Conservation (phyloP, 2,888 invertebrate species). For the Dasysyrphus tricinctus region DNA sequence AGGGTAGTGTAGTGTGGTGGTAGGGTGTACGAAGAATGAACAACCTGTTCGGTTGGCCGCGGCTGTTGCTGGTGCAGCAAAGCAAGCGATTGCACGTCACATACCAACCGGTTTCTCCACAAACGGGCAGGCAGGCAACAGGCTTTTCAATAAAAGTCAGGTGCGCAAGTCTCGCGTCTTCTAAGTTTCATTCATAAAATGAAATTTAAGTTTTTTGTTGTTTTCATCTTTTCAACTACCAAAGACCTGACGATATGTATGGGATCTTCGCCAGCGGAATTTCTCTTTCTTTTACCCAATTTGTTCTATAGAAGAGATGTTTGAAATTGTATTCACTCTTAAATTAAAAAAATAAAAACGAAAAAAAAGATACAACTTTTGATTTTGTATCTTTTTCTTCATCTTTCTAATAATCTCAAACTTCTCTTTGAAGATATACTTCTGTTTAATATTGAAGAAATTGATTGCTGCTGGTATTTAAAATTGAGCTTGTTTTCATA, state of each 20-base stretch:
- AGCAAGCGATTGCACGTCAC: constrained; percentile 32
- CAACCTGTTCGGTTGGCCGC: constrained; percentile 64
- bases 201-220: constrained; percentile 16
- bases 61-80: not conserved
- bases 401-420: not conserved
- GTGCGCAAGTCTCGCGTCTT: constrained; percentile 72
- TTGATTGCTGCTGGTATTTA: constrained; percentile 36
- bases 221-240: not conserved
- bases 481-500: not conserved
- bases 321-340: constrained; percentile 23
- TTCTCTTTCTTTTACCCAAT: constrained; percentile 34
- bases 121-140: constrained; percentile 49
- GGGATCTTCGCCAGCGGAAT: constrained; percentile 15
- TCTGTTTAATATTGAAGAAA: constrained; percentile 1
- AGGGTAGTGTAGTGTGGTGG: not conserved
- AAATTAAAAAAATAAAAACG: too few relatives aligned
- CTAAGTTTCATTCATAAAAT: constrained; percentile 72
- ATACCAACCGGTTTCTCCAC: constrained; percentile 61
- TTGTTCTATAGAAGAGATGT: constrained; percentile 14
- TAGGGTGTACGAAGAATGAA: not conserved
- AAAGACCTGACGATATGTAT: not conserved
- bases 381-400: constrained; percentile 19
- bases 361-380: not conserved
- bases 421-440: not conserved
- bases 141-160: constrained; percentile 74